These are phyloP conservation scores for Piscicola geometra DNA, from an alignment of 2,888 invertebrate genomes.

Conservation along the genomic window DNA sequence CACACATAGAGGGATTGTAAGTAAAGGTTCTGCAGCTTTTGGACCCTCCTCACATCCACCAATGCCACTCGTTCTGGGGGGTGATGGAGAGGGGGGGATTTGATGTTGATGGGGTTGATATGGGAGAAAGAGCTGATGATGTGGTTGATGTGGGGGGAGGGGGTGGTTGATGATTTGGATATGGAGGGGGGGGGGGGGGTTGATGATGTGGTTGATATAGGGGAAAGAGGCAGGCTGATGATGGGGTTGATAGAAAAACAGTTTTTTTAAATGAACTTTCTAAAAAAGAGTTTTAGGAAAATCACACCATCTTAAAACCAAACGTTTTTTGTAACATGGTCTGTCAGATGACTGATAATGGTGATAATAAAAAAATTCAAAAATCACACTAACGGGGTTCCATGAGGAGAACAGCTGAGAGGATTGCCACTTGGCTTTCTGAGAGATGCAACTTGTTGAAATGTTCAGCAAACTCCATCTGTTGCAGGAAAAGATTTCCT, in stretches of 20 bases:
- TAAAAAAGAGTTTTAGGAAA: background rate
- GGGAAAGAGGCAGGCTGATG: too few relatives aligned
- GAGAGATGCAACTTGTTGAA: conserved; percentile 49
- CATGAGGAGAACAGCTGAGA: conserved; percentile 52
- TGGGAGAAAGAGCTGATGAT: too few relatives aligned
- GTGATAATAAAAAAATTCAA: background rate
- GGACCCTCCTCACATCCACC: conserved; percentile 47
- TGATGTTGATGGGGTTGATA: too few relatives aligned
- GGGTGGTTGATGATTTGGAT: too few relatives aligned
- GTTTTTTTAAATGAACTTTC: background rate
- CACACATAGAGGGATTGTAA: conserved; percentile 50
- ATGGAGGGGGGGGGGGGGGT: too few relatives aligned
- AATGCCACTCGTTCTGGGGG: conserved; percentile 49
- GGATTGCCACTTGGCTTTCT: conserved; percentile 52
- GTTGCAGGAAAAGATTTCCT: conserved; percentile 48
- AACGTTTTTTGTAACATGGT: background rate
- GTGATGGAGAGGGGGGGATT: too few relatives aligned
- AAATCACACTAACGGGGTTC: conserved; percentile 52
- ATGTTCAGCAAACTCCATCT: conserved; percentile 51
- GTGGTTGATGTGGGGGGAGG: too few relatives aligned
- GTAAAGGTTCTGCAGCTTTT: conserved; percentile 50
- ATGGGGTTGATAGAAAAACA: too few relatives aligned
- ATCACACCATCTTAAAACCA: background rate
- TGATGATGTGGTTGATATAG: too few relatives aligned
- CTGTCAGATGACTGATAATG: too few relatives aligned